These are phyloP conservation scores for Centropus unirufus DNA, from an alignment of 2,113 vertebrate species.

Conservation along the genomic window DNA sequence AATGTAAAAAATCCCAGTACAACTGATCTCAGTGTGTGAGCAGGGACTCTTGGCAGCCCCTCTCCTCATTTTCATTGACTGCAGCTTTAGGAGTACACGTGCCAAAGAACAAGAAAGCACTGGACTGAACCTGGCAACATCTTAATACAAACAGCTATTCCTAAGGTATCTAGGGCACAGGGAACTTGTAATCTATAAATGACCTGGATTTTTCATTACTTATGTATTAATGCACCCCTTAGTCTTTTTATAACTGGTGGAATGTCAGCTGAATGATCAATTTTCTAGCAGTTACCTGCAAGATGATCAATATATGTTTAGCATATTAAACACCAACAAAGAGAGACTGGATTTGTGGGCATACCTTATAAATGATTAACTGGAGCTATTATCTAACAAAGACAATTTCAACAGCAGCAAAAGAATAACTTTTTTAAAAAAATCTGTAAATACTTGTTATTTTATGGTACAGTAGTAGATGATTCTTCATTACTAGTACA, in stretches of 20 bases:
- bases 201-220: not conserved
- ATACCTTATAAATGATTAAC: not conserved
- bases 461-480: not conserved
- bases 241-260: not conserved
- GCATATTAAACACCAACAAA: not conserved
- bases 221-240: not conserved
- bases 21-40: not conserved
- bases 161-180: not conserved
- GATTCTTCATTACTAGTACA: not conserved
- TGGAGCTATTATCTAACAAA: not conserved
- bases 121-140: not conserved
- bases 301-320: conserved; percentile 24
- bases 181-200: not conserved
- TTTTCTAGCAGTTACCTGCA: conserved; percentile 23
- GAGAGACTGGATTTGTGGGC: not conserved
- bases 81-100: not conserved
- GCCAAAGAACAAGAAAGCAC: not conserved
- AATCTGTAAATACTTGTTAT: not conserved
- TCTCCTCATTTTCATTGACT: not conserved
- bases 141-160: not conserved
- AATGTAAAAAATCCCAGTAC: not conserved
- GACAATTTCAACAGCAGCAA: not conserved
- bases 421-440: not conserved
- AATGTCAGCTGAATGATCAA: not conserved
- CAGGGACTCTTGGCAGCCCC: not conserved